phyloP scores from a whole-genome alignment of 2,888 invertebrate genomes.

The Hirtodrosophila histrioides region DNA sequence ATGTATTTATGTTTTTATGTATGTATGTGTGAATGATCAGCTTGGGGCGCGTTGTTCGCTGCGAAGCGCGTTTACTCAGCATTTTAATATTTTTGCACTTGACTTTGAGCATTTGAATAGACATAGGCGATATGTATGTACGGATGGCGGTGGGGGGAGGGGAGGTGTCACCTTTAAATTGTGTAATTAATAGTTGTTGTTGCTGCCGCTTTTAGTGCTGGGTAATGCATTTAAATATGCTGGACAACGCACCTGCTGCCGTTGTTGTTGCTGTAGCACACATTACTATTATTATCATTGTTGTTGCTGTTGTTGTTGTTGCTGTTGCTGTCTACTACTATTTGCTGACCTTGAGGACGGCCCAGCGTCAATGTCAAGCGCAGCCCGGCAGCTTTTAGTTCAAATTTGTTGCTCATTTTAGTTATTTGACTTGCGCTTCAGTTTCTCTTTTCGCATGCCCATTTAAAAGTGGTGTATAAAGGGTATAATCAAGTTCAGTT shows the following conservation, averaged over 20 bases:
- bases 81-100: conserved; percentile 71
- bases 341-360: conserved; percentile 44
- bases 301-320: conserved; percentile 3
- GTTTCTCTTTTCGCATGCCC: too few relatives aligned
- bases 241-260: conserved; percentile 38
- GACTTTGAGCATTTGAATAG: conserved; percentile 60
- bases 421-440: conserved; percentile 35
- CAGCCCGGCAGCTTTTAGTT: conserved; percentile 20
- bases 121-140: conserved; percentile 1
- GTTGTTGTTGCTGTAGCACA: background rate
- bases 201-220: conserved; percentile 17
- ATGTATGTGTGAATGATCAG: conserved; percentile 41
- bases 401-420: conserved; percentile 7
- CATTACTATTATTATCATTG: too few relatives aligned
- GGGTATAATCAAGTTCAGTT: too few relatives aligned
- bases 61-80: conserved; percentile 52
- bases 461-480: too few relatives aligned
- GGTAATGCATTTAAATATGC: conserved; percentile 45
- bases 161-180: conserved; percentile 22
- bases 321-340: conserved; percentile 2
- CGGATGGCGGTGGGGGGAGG: background rate
- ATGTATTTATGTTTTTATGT: background rate
- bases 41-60: conserved; percentile 35
- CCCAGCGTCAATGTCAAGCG: conserved; percentile 47
- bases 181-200: conserved; percentile 45